Conservation (phyloP, 2,888 invertebrate species). For the Ormyrus pomaceus region DNA sequence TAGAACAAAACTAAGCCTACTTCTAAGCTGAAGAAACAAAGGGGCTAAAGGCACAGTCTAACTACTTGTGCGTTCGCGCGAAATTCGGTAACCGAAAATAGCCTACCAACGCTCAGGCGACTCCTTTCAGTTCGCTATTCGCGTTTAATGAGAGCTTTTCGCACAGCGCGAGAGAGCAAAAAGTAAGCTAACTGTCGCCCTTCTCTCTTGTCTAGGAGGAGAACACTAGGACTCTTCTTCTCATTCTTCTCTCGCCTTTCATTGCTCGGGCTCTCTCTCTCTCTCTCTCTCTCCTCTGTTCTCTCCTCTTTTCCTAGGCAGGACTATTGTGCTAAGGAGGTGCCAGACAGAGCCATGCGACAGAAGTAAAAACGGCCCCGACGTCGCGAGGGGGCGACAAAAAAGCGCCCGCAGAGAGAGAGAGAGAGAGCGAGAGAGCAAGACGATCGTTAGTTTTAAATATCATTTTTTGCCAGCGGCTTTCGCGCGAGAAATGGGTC, state of each 20-base stretch:
- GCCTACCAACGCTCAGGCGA: slow-evolving; percentile 23
- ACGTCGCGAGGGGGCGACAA: slow-evolving; percentile 13
- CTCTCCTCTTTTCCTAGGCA: slow-evolving; percentile 34
- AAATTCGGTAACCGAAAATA: slow-evolving; percentile 26
- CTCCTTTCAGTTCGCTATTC: slow-evolving; percentile 30
- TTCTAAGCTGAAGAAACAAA: neutral
- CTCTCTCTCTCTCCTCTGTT: neutral
- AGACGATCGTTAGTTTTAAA: slow-evolving; percentile 18
- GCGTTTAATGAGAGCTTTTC: slow-evolving; percentile 50
- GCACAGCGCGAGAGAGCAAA: slow-evolving; percentile 15
- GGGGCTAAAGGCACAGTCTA: neutral
- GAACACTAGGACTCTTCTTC: slow-evolving; percentile 44
- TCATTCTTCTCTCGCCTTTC: slow-evolving; percentile 18
- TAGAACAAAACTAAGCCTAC: neutral
- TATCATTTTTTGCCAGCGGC: slow-evolving; percentile 1
- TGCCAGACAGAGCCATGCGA: slow-evolving; percentile 5
- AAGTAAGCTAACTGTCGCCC: neutral
- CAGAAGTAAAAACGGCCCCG: slow-evolving; percentile 23
- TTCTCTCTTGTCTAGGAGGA: slow-evolving; percentile 44
- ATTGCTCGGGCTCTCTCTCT: slow-evolving; percentile 1
- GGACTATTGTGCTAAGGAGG: slow-evolving; percentile 16
- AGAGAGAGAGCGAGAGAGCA: neutral
- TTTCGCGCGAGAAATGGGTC: neutral
- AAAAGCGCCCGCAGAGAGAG: neutral
- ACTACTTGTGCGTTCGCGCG: slow-evolving; percentile 27